phyloP scores from a whole-genome alignment of 2,113 vertebrate species.

The Canis aureus region DNA sequence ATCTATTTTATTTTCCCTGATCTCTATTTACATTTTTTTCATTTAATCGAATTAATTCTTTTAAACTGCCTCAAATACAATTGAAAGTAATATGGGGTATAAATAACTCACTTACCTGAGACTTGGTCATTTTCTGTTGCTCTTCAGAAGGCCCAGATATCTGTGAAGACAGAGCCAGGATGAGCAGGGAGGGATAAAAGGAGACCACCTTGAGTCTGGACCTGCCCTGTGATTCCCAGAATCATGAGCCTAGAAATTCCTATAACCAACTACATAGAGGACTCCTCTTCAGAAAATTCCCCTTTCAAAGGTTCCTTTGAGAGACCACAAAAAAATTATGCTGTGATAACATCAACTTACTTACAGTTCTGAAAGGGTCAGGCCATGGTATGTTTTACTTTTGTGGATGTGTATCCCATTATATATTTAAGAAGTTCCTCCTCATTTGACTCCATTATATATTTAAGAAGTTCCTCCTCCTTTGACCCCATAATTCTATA shows the following conservation, averaged over 20 bases:
- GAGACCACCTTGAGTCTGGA: neutral
- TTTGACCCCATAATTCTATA: neutral
- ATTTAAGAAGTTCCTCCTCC: neutral
- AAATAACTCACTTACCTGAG: neutral
- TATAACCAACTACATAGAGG: neutral
- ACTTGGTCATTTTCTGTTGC: neutral
- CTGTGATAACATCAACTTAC: neutral
- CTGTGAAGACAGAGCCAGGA: neutral
- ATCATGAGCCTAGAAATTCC: neutral
- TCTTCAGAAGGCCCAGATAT: neutral
- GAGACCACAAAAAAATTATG: neutral
- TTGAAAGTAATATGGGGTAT: neutral
- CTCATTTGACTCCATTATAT: too few species aligned
- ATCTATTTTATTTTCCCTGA: neutral
- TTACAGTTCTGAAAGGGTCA: neutral
- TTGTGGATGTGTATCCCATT: neutral
- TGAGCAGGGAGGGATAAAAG: neutral
- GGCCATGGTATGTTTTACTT: neutral
- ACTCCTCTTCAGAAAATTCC: neutral
- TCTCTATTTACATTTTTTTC: neutral
- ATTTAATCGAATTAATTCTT: constrained; percentile 3
- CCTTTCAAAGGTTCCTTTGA: neutral
- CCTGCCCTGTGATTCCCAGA: neutral
- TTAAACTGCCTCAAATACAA: neutral
- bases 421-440: neutral